Evolutionary conservation across 37 sponge, comb jelly and placozoan species (phyloP).

Genomic region (Dysidea cf. avara): DNA sequence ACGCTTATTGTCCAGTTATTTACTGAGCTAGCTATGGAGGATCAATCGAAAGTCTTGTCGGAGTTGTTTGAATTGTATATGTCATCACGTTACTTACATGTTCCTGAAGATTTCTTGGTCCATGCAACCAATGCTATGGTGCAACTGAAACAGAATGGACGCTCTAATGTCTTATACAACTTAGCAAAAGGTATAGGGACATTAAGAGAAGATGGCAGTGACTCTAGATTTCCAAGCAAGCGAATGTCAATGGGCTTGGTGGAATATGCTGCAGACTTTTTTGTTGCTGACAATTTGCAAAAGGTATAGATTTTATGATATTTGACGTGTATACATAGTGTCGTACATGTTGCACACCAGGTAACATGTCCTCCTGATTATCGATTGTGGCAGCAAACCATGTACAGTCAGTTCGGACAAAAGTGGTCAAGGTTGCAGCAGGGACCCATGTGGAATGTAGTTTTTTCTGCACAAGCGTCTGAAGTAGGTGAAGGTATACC

Average conservation of each 20-base stretch:
- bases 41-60: too few species aligned
- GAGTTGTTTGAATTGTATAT: too few species aligned
- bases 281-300: neutral
- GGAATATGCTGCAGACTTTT: constrained; percentile 15
- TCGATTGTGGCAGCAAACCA: too few species aligned
- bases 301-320: too few species aligned
- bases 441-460: constrained; percentile 21
- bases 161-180: constrained; percentile 14
- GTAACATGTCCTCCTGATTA: too few species aligned
- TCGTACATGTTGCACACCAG: too few species aligned
- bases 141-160: neutral
- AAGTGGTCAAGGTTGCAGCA: neutral
- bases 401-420: constrained; percentile 5
- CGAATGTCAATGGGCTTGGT: constrained; percentile 22
- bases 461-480: constrained; percentile 6
- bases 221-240: constrained; percentile 8
- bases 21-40: too few species aligned
- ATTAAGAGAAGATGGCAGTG: constrained; percentile 20
- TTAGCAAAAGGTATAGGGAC: constrained; percentile 8
- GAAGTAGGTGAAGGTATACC: too few species aligned
- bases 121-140: constrained; percentile 2
- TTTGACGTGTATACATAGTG: too few species aligned
- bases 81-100: too few species aligned
- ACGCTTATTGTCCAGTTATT: too few species aligned
- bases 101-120: constrained; percentile 10